Evolutionary conservation across 2,797 vertebrate genomes (phyloP), one percentile per base, ranked within the genome.

Genomic region (Enteromius anoplus): DNA sequence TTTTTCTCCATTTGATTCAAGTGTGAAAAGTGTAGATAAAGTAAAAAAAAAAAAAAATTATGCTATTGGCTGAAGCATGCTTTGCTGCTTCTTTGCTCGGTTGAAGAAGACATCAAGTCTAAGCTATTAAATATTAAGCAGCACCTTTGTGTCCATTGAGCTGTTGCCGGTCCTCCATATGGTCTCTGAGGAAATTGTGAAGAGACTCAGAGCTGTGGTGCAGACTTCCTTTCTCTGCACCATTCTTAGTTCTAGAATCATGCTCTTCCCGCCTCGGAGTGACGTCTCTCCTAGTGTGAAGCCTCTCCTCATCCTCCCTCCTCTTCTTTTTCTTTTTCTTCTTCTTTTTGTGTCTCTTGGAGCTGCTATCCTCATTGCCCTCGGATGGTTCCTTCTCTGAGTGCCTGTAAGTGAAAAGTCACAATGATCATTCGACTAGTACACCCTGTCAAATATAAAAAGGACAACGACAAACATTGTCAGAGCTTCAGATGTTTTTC

Each of bases 301-400:
- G 34, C 40, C 79, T 84, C 70, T 92, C 90, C 0, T 82, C 83
- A 0, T 94, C 92, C 0, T 93, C 90, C 42, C 90, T 92, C 88
- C 93, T 95, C 90, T 93, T 94, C 88, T 93, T 87, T 66, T 86
- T 95, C 89, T 94, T 96, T 87, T 95, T 95, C 88, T 97, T 97
- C 91, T 95, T 96, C 77, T 96, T 97, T 90, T 94, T 97, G 86
- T 91, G 93, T 89, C 93, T 96, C 72, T 88, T 90, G 83, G 93
- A 92, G 88, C 93, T 93, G 26, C 88, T 69, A 15, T 97, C 95
- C 0, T 91, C 88, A 85, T 84, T 90, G 73, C 89, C 88, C 75
- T 90, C 93, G 0, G 93, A 92, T 7, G 89, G 92, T 58, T 95
- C 96, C 1, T 84, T 88, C 5, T 96, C 95, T 1, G 92, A 94